Evolutionary conservation across 2,113 vertebrate species (phyloP), one percentile per base, ranked within the genome.

Genomic region (Nannospalax galili): DNA sequence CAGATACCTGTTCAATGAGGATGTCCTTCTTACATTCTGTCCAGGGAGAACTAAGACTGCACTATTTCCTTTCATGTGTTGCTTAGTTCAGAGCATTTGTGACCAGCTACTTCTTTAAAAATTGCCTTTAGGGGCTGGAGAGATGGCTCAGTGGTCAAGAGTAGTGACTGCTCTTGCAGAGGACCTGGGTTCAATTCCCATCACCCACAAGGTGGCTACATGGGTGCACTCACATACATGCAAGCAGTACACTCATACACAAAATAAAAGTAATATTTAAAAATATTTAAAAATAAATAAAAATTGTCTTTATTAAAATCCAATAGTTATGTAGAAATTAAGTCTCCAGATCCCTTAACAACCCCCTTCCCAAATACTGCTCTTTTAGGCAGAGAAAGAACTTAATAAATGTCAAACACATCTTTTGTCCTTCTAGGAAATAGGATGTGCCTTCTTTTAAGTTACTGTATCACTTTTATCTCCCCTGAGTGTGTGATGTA

Each of bases 61-160:
- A n/a, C n/a, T n/a, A n/a, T n/a, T n/a, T n/a, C n/a, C 48, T 52
- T 52, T 88, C 10, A 42, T 20, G 15, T 48, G 64, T 52, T 60
- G 14, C 37, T 58, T 81, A 65, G 20, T 48, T 77, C 77, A 64
- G 37, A 88, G 16, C 15, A 58, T 90, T 84, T 92, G 19, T 67
- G 37, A n/a, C 42, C 72, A 58, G 48, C 70, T 90, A 91, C 22
- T 75, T 42, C 22, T 81, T 88, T 88, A 77, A 84, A 91, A 81
- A 64, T 12, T 86, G 72, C 3, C 28, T 52, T 78, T 78, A 52
- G n/a, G 58, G 48, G 48, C 48, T 52, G 48, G 48, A 52, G 48
- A 52, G 48, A 52, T 52, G 48, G 48, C 48, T 52, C 48, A 52
- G 48, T 52, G 48, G 48, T 52, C 11, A 52, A 52, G 6, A 52